phyloP scores from a whole-genome alignment of 2,113 vertebrate species.

The Antechinus flavipes region DNA sequence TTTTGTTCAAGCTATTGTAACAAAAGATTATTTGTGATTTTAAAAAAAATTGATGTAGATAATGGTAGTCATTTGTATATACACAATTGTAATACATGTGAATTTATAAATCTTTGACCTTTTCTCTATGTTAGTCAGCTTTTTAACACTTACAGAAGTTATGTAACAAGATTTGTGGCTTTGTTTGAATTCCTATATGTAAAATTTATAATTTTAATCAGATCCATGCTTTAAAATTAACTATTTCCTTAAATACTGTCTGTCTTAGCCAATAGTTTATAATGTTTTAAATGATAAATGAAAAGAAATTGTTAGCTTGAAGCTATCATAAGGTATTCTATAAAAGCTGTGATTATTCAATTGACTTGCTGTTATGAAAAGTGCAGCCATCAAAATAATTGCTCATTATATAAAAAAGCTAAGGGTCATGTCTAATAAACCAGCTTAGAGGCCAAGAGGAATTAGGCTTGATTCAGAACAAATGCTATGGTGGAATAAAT shows the following conservation, averaged over 20 bases:
- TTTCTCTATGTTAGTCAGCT: neutral
- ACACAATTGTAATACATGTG: neutral
- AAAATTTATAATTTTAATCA: neutral
- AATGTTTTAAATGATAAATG: neutral
- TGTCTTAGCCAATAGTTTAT: neutral
- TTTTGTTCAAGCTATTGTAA: neutral
- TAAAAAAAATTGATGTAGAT: neutral
- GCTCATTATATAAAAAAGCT: neutral
- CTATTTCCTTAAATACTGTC: neutral
- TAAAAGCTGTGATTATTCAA: neutral
- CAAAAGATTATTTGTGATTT: neutral
- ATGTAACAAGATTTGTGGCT: neutral
- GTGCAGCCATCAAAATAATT: conserved; percentile 1
- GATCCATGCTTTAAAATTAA: neutral
- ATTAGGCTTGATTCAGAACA: neutral
- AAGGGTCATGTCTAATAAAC: neutral
- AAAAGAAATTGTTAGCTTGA: neutral
- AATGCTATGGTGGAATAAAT: neutral
- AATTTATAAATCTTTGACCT: neutral
- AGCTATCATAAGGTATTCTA: neutral
- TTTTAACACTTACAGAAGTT: neutral
- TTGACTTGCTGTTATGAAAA: conserved; percentile 35
- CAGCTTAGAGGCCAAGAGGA: conserved; percentile 33
- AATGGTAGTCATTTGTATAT: neutral
- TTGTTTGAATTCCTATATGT: neutral